Evolutionary conservation across 1,140 invertebrate genomes (phyloP), one percentile per base, ranked within the genome.

Genomic region (Cecropterus lyciades): DNA sequence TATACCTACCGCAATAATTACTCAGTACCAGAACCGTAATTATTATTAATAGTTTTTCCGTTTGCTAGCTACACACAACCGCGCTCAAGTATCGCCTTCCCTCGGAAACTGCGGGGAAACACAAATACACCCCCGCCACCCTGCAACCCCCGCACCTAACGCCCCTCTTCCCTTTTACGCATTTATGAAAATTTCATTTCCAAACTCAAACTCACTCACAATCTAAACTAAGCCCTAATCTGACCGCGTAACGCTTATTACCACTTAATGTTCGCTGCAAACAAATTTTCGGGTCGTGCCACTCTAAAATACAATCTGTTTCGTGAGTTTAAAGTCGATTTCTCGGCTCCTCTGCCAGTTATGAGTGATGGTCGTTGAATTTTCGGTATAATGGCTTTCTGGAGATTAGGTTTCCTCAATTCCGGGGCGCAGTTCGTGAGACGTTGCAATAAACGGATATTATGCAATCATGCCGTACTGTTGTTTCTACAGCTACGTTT

Each of bases 151-250:
- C 69, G 46, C 67, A 27, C 59, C 37, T 52, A 52, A 53, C 24
- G 53, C 57, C 64, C 69, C 52, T 46, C 72, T 48, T 73, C 56
- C 67, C 73, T 60, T 65, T 66, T 67, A 67, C 78, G 70, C 82
- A 82, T 79, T 87, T 90, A 90, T 90, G 87, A 90, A 88, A 90
- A 86, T 90, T 86, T 87, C 79, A 87, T 87, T 85, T 82, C 79
- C 74, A 79, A 82, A 81, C 79, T 66, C 65, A 51, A 68, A 78
- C 53, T 43, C 65, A 53, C 16, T 20, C 65, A 69, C 84, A 78
- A 83, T 78, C 79, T 53, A 84, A 87, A 87, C 72, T 86, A 80
- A 79, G 82, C 84, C 76, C 75, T 89, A 89, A 84, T 75, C 45
- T 77, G 52, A 77, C 73, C 67, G 59, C 69, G 64, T 74, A 88